Percentiles rank a stretch among this genome's conserved stretches.
Conservation (phyloP, 2,797 vertebrate genomes). For the Myiotriccus ornatus region DNA sequence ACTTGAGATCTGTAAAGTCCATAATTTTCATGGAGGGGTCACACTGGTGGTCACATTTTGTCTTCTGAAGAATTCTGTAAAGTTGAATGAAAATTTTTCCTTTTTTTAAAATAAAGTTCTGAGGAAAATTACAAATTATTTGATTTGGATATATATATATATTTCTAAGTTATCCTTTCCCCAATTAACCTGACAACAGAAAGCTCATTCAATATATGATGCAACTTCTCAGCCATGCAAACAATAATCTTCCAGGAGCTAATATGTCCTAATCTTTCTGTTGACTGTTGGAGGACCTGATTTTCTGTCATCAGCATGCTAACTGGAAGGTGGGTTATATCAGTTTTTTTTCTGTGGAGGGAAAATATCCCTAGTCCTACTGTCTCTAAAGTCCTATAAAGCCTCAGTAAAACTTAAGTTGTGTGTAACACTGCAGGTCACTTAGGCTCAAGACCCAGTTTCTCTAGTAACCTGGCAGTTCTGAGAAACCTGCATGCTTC, state of each 20-base stretch:
- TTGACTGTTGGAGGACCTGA: neutral
- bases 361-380: neutral
- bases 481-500: neutral
- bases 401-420: neutral
- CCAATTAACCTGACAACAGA: neutral
- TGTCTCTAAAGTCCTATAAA: neutral
- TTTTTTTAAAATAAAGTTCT: neutral
- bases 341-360: neutral
- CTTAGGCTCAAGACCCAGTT: neutral
- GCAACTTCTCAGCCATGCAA: neutral
- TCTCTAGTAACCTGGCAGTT: neutral
- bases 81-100: neutral
- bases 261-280: neutral
- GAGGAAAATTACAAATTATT: neutral
- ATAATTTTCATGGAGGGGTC: neutral
- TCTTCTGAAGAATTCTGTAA: neutral
- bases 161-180: neutral
- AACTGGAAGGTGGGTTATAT: neutral
- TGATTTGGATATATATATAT: neutral
- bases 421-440: neutral
- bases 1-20: neutral
- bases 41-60: neutral
- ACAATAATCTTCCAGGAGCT: neutral
- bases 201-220: neutral
- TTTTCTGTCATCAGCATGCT: neutral